Base-by-base conservation (phyloP, 1,140 invertebrate species). In the Lordiphosa mommai region DNA sequence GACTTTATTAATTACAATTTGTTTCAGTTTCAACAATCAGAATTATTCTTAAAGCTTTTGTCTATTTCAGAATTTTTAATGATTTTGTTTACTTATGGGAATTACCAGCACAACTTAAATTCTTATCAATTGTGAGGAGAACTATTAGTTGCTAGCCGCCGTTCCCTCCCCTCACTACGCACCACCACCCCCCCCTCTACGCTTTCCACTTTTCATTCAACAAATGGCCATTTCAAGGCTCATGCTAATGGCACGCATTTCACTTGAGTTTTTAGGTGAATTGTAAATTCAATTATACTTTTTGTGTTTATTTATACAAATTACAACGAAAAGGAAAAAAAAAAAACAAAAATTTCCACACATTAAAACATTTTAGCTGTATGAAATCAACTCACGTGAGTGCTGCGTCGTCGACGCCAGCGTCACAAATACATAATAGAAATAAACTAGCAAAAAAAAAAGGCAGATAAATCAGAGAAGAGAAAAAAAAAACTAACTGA, bases 321-420 rank as follows among this genome's bases (percentile, higher is more conserved):
- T 79, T 79, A 79, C 73, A 79, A 17, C 34, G 33, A 66, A 74
- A 64, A 37, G 50, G 65, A 37, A 60, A 57, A 52, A 61, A 37
- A 69, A 52, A 49, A 20, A 50, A 38, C 9, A 58, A 68, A 79
- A 76, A 72, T 68, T 80, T 82, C 76, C 76, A 80, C 71, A 80
- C 76, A 80, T 80, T 76, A 61, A 80, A 76, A 76, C 61, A 76
- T 82, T 82, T 76, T 69, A 57, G 64, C 49, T 63, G 71, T 61
- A 57, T 74, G 66, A 80, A 71, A 80, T 43, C 53, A 41, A 76
- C 77, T 82, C 77, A 82, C 77, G 77, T 82, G 77, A 82, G 77
- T 51, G 72, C 72, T 82, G 77, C 74, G 30, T 27, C 33, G 55
- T 12, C 64, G 34, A 43, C 63, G 60, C 53, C 59, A 52, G 17